Conservation (phyloP, 1,140 invertebrate species). For the Brachionus koreanus region DNA sequence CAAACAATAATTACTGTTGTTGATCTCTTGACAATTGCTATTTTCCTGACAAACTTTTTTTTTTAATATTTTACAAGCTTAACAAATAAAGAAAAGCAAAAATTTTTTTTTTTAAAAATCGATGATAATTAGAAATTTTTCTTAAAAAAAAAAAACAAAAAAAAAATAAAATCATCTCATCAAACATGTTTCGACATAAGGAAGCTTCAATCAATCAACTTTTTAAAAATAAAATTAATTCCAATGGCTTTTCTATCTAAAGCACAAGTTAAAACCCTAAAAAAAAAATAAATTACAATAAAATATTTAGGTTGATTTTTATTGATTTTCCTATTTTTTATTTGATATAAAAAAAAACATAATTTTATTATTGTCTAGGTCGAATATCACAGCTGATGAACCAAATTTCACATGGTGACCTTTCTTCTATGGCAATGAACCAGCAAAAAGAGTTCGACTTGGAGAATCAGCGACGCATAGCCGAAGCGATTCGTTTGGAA, state of each 20-base stretch:
- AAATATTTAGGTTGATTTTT: neutral
- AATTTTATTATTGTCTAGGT: neutral
- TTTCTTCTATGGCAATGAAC: neutral
- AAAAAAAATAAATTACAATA: neutral
- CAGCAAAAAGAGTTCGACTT: neutral
- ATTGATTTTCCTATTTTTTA: constrained; percentile 12
- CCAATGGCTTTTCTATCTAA: neutral
- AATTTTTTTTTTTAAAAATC: neutral
- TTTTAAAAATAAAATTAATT: neutral
- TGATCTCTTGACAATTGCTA: too few species aligned
- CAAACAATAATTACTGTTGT: too few species aligned
- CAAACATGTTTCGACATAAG: neutral
- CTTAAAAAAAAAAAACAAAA: neutral
- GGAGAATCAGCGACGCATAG: constrained; percentile 12
- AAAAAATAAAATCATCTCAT: neutral
- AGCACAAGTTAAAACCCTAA: neutral
- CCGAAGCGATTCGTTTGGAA: constrained; percentile 59
- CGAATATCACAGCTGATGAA: constrained; percentile 28
- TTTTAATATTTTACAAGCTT: neutral
- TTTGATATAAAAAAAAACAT: neutral
- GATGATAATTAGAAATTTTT: neutral
- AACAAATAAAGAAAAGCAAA: too few species aligned
- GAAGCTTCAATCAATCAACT: neutral
- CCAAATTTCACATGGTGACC: constrained; percentile 27
- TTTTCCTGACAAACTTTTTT: neutral